phyloP scores from a whole-genome alignment of 2,113 vertebrate species.

The Nycticryphes semicollaris region DNA sequence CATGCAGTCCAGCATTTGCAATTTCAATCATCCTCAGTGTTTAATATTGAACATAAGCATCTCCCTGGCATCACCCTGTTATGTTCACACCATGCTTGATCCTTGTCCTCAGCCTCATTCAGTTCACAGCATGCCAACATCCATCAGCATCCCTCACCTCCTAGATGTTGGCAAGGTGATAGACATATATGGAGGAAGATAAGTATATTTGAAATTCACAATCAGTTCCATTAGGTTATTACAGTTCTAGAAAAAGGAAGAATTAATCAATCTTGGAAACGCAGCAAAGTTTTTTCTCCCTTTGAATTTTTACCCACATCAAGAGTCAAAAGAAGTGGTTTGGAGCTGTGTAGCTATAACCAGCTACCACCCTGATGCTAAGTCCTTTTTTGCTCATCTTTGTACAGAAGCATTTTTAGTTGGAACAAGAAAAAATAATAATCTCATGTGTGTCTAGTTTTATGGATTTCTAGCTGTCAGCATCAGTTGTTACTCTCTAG shows the following conservation, averaged over 20 bases:
- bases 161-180: not conserved
- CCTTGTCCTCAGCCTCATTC: not conserved
- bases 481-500: not conserved
- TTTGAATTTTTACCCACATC: not conserved
- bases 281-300: not conserved
- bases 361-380: not conserved
- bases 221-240: not conserved
- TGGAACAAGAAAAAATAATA: not conserved
- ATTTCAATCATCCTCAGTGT: not conserved
- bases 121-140: not conserved
- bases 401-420: not conserved
- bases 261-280: not conserved
- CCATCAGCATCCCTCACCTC: not conserved
- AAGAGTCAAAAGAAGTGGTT: not conserved
- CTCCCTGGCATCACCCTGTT: not conserved
- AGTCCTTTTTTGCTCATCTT: not conserved
- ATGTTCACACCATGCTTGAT: not conserved
- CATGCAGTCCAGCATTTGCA: not conserved
- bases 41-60: not conserved
- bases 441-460: not conserved
- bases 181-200: not conserved
- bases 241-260: not conserved
- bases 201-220: not conserved
- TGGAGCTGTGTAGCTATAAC: not conserved
- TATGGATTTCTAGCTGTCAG: constrained; percentile 4